Conservation (phyloP, 1,140 invertebrate species). For the Phthorimaea operculella region DNA sequence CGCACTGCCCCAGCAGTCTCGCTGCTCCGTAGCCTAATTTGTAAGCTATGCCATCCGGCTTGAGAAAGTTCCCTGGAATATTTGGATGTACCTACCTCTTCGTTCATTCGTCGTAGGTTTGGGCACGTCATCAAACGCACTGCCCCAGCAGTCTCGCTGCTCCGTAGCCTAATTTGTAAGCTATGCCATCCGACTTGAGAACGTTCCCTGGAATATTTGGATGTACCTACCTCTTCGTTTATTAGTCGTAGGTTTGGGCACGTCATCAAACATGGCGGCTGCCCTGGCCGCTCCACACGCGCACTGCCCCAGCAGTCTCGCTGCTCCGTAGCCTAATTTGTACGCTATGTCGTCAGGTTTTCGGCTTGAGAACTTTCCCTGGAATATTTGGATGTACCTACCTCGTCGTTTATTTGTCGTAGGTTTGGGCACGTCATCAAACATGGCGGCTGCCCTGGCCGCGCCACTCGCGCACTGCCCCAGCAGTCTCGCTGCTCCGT, state of each 20-base stretch:
- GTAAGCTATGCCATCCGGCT: neutral
- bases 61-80: neutral
- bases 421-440: conserved; percentile 13
- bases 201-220: no score
- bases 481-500: conserved; percentile 28
- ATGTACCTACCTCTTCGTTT: conserved; percentile 9
- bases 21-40: conserved; percentile 25
- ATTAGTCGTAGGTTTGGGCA: neutral
- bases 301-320: conserved; percentile 27
- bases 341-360: no score
- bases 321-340: conserved; percentile 21
- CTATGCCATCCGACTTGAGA: no score
- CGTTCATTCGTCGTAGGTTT: conserved; percentile 4
- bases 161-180: conserved; percentile 17
- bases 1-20: conserved; percentile 24
- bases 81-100: neutral
- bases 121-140: conserved; percentile 15
- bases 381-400: no score
- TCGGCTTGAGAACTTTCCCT: no score
- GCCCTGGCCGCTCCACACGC: no score
- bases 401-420: conserved; percentile 10
- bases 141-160: conserved; percentile 31
- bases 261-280: no score
- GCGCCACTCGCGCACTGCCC: conserved; percentile 22
- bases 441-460: conserved; percentile 16